These are phyloP conservation scores for Aplysia californica DNA, from an alignment of 1,140 invertebrate species.

Conservation along the genomic window DNA sequence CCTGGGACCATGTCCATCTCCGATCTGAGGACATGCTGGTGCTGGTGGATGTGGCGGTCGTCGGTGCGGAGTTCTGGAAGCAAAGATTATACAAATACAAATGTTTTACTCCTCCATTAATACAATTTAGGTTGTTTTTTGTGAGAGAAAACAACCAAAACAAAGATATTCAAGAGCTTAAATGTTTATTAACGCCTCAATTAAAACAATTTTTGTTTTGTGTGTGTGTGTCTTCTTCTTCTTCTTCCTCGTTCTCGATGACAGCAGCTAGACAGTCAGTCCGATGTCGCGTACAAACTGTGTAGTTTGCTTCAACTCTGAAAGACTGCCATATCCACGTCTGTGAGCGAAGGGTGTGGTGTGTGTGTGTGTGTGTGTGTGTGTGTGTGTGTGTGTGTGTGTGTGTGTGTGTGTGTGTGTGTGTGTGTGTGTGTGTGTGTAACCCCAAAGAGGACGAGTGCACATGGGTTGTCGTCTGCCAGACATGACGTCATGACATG, in stretches of 20 bases:
- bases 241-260: background rate
- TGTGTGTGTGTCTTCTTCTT: background rate
- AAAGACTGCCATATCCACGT: too few relatives aligned
- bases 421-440: too few relatives aligned
- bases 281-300: too few relatives aligned
- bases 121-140: background rate
- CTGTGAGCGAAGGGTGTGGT: too few relatives aligned
- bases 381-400: too few relatives aligned
- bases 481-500: too few relatives aligned
- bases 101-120: background rate
- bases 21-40: constrained; percentile 3
- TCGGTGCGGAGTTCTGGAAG: constrained; percentile 19
- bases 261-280: background rate
- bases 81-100: background rate
- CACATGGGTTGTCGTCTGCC: too few relatives aligned
- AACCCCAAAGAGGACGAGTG: too few relatives aligned
- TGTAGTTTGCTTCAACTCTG: too few relatives aligned
- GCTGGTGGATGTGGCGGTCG: constrained; percentile 21
- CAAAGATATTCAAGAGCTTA: background rate
- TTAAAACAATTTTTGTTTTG: background rate
- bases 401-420: too few relatives aligned
- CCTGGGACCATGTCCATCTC: background rate
- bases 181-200: background rate
- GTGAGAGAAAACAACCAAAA: background rate
- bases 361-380: too few relatives aligned